A percentile compares a stretch with the other conserved stretches of the same genome.
Evolutionary conservation across 2,113 vertebrate species (phyloP).

Genomic region (Apodemus speciosus): DNA sequence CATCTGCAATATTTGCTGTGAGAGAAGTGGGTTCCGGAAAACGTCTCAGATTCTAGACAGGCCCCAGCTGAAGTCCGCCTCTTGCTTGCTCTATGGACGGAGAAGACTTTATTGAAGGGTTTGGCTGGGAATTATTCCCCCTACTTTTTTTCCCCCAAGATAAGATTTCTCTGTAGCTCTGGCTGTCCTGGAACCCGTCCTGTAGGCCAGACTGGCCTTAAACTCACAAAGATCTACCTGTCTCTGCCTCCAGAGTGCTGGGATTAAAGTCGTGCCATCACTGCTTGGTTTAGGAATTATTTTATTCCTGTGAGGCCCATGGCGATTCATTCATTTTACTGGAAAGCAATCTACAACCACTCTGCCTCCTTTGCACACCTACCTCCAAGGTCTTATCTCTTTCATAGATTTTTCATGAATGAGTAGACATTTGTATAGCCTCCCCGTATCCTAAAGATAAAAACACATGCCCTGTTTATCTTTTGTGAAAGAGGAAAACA

Average conservation of each 20-base stretch:
- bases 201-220: background rate
- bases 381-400: background rate
- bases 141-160: background rate
- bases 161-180: background rate
- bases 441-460: background rate
- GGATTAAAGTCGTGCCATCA: background rate
- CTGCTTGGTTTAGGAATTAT: background rate
- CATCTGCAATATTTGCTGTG: background rate
- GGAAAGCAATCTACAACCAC: background rate
- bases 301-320: background rate
- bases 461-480: background rate
- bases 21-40: background rate
- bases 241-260: background rate
- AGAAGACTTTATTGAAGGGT: background rate
- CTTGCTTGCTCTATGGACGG: background rate
- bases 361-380: background rate
- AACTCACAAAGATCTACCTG: background rate
- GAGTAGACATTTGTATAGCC: background rate
- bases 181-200: background rate
- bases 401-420: background rate
- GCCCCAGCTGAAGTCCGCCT: background rate
- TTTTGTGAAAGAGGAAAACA: slow-evolving; percentile 6
- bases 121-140: background rate
- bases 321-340: background rate
- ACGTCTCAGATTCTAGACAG: background rate